Conservation (phyloP, 2,888 invertebrate species). For the Globia sparganii region DNA sequence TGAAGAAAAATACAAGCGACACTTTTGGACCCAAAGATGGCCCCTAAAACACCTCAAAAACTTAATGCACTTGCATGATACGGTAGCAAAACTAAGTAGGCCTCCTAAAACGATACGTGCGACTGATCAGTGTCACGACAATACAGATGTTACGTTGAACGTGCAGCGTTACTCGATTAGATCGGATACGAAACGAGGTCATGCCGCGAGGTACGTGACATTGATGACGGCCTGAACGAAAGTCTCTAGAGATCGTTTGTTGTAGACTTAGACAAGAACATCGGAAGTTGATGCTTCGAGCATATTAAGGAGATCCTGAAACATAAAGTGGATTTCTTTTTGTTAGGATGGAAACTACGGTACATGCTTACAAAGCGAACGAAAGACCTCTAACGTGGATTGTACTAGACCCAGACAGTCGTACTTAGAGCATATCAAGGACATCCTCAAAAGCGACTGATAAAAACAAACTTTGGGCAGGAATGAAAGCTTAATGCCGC, state of each 20-base stretch:
- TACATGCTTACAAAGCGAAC: neutral
- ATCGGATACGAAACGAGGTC: constrained; percentile 45
- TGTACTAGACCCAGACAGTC: neutral
- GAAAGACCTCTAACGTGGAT: neutral
- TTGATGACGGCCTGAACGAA: constrained; percentile 33
- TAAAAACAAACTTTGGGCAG: neutral
- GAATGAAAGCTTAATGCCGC: neutral
- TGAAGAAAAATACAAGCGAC: neutral
- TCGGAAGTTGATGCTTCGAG: neutral
- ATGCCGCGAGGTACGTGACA: constrained; percentile 49
- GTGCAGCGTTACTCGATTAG: constrained; percentile 56
- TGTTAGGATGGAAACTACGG: neutral
- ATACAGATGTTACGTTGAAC: constrained; percentile 54
- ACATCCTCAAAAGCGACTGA: neutral
- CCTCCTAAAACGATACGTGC: constrained; percentile 54
- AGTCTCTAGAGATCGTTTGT: constrained; percentile 32
- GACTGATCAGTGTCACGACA: constrained; percentile 59
- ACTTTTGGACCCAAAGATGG: no score
- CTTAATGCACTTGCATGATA: neutral
- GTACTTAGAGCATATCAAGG: neutral
- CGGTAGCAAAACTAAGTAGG: constrained; percentile 39
- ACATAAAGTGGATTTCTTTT: neutral
- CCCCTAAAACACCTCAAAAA: neutral
- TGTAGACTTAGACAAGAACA: neutral
- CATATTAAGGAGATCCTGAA: neutral